Conservation (phyloP, 2,113 vertebrate species). For the Genyomyrus donnyi region DNA sequence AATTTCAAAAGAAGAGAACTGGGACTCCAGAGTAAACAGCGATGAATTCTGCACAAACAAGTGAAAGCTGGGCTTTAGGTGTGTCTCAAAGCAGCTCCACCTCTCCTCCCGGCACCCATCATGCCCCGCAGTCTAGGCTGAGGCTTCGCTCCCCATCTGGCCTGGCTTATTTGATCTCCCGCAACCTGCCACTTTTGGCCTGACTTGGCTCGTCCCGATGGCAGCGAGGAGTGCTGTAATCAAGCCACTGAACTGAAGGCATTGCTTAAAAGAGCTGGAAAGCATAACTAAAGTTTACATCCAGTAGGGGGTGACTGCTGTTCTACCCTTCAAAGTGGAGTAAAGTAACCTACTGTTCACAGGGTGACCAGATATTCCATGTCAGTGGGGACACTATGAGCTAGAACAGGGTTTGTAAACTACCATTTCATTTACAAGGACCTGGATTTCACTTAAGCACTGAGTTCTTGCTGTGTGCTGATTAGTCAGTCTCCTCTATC, state of each 20-base stretch:
- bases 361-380: not conserved
- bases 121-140: slow-evolving; percentile 25
- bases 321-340: not conserved
- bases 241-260: not conserved
- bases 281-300: not conserved
- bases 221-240: not conserved
- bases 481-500: not conserved
- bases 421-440: not conserved
- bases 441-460: not conserved
- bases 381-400: not conserved
- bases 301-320: not conserved
- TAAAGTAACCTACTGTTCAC: not conserved
- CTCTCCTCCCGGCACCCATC: slow-evolving; percentile 23
- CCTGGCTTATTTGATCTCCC: not conserved
- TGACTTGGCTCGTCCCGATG: not conserved
- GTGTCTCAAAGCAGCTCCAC: slow-evolving; percentile 40
- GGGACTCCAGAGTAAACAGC: slow-evolving; percentile 40
- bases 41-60: slow-evolving; percentile 43
- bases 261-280: not conserved
- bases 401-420: not conserved
- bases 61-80: slow-evolving; percentile 39
- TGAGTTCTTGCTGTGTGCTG: not conserved
- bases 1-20: slow-evolving; percentile 39
- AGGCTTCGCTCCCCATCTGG: not conserved
- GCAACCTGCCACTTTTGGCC: not conserved